A percentile compares a stretch with the other conserved stretches of the same genome.
These are phyloP conservation scores for Scomber scombrus DNA, from an alignment of 2,113 vertebrate species.

Conservation along the genomic window DNA sequence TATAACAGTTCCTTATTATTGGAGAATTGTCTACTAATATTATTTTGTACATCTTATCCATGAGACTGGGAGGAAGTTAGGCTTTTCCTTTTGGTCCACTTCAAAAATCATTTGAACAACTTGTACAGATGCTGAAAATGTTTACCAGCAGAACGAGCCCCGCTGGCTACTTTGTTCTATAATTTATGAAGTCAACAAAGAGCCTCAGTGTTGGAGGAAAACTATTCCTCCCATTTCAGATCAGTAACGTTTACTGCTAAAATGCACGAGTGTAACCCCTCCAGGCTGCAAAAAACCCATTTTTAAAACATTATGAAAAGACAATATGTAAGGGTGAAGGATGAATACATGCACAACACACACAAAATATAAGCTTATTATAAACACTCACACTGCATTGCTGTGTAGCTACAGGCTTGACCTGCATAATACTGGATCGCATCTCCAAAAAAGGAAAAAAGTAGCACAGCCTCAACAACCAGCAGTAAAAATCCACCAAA, in stretches of 20 bases:
- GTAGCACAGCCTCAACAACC: neutral
- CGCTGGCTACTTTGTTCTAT: constrained; percentile 37
- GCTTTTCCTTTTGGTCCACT: neutral
- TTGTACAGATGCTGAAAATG: constrained; percentile 14
- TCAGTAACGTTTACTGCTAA: constrained; percentile 35
- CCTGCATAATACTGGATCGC: constrained; percentile 85
- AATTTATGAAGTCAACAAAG: constrained; percentile 66
- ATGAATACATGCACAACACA: neutral
- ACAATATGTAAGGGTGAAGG: neutral
- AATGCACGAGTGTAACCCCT: constrained; percentile 20
- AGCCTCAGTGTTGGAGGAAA: constrained; percentile 31
- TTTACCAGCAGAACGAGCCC: constrained; percentile 19
- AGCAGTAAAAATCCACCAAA: constrained; percentile 12
- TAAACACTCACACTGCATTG: constrained; percentile 78
- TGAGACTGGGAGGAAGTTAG: neutral
- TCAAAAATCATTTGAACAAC: neutral
- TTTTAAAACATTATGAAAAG: constrained; percentile 25
- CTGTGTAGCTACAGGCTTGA: constrained; percentile 73
- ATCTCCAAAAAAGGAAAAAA: constrained; percentile 67
- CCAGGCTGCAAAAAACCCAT: constrained; percentile 9
- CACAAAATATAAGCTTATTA: constrained; percentile 3
- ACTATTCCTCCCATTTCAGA: constrained; percentile 24
- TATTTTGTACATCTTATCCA: neutral
- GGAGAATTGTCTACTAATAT: neutral
- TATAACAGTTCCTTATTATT: neutral